These are phyloP conservation scores for Pseudeuparius sepicola DNA, from an alignment of 2,888 invertebrate genomes.

Conservation along the genomic window DNA sequence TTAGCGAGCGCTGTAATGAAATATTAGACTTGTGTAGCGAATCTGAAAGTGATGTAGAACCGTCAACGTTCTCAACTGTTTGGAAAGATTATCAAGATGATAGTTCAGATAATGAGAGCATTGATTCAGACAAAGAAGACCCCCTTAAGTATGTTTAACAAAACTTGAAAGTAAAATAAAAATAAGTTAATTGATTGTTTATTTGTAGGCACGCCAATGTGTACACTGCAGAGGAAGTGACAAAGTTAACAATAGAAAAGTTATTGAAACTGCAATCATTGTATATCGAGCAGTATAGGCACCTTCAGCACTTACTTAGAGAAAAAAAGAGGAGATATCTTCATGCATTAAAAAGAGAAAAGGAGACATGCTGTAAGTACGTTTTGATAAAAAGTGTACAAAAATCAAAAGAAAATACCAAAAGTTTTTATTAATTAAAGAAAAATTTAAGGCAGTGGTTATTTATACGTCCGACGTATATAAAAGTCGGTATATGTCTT, in stretches of 20 bases:
- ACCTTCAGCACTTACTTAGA: constrained; percentile 60
- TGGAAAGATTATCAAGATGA: constrained; percentile 55
- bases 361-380: constrained; percentile 52
- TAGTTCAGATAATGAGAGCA: constrained; percentile 67
- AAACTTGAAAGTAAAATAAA: constrained; percentile 1
- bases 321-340: constrained; percentile 67
- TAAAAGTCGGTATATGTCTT: no score
- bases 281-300: constrained; percentile 73
- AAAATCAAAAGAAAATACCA: no score
- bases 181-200: no score
- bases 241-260: constrained; percentile 63
- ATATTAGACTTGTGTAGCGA: constrained; percentile 62
- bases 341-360: constrained; percentile 61
- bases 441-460: no score
- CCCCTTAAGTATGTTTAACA: constrained; percentile 54
- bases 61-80: constrained; percentile 50
- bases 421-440: no score
- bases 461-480: no score
- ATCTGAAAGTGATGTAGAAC: constrained; percentile 64
- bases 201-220: constrained; percentile 74
- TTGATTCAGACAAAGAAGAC: constrained; percentile 68
- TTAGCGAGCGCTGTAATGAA: constrained; percentile 44
- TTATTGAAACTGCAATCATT: constrained; percentile 66
- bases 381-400: no score
- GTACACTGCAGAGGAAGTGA: constrained; percentile 81